A percentile compares a stretch with the other conserved stretches of the same genome.
Conservation (phyloP, 1,140 invertebrate species). For the Carcinoscorpius rotundicauda region DNA sequence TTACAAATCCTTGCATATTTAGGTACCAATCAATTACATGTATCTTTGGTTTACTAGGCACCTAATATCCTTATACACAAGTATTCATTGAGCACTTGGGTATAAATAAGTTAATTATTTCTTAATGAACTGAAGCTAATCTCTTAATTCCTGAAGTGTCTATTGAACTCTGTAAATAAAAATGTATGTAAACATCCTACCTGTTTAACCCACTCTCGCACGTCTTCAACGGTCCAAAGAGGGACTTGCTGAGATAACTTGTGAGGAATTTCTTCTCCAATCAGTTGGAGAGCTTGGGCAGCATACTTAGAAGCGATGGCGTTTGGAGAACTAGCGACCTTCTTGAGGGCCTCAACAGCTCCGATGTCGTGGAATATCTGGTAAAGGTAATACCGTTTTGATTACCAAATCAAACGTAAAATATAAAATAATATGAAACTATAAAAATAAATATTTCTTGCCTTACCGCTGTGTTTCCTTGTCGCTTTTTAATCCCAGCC, state of each 20-base stretch:
- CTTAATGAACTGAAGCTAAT: too few species aligned
- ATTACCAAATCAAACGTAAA: too few species aligned
- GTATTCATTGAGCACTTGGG: too few species aligned
- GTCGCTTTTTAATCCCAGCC: slow-evolving; percentile 92
- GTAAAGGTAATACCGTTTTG: not conserved
- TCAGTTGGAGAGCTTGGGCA: slow-evolving; percentile 82
- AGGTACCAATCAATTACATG: too few species aligned
- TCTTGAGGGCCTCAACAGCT: slow-evolving; percentile 88
- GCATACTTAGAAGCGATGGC: slow-evolving; percentile 96
- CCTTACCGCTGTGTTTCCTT: slow-evolving; percentile 69
- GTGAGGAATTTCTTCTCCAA: slow-evolving; percentile 93
- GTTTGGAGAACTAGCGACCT: slow-evolving; percentile 93
- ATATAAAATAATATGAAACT: too few species aligned
- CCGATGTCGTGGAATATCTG: slow-evolving; percentile 84
- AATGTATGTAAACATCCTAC: slow-evolving; percentile 27
- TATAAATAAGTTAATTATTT: not conserved
- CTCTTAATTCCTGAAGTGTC: too few species aligned
- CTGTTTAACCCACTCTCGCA: slow-evolving; percentile 93
- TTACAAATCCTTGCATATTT: too few species aligned
- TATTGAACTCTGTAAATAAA: not conserved
- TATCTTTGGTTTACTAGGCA: too few species aligned
- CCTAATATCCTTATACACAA: too few species aligned
- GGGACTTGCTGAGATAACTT: slow-evolving; percentile 96
- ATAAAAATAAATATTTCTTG: not conserved
- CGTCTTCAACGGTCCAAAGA: slow-evolving; percentile 92